Percentiles rank a stretch among this genome's conserved stretches.
Conservation (phyloP, 92 coral and sea anemone species). For the Palythoa grandiflora region DNA sequence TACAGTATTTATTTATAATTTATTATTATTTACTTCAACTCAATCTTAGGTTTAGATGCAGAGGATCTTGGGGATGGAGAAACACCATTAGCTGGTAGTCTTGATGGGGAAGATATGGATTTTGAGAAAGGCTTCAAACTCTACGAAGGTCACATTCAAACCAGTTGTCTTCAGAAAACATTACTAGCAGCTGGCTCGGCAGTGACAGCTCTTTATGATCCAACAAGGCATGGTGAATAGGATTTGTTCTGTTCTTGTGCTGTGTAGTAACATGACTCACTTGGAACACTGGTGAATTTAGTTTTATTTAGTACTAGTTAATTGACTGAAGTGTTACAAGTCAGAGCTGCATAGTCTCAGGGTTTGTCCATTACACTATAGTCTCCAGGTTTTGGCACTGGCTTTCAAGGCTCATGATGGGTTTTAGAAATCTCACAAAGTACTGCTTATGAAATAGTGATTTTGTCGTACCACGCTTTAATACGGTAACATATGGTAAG, state of each 20-base stretch:
- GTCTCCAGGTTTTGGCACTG: too few relatives aligned
- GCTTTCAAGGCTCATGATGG: too few relatives aligned
- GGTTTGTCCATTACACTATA: too few relatives aligned
- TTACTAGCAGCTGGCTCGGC: slow-evolving; percentile 90
- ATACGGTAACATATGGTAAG: too few relatives aligned
- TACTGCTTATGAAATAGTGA: too few relatives aligned
- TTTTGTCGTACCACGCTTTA: too few relatives aligned
- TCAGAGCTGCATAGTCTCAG: too few relatives aligned
- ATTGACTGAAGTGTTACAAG: too few relatives aligned
- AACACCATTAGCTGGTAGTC: background rate
- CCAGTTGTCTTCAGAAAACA: slow-evolving; percentile 77
- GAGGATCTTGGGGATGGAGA: slow-evolving; percentile 6
- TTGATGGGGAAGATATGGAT: slow-evolving; percentile 3
- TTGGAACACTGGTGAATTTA: background rate
- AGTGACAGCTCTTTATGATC: slow-evolving; percentile 83
- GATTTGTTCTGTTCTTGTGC: background rate
- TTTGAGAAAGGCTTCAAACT: slow-evolving; percentile 55
- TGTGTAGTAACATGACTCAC: background rate
- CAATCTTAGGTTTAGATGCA: background rate
- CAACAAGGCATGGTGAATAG: slow-evolving; percentile 82
- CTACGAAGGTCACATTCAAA: slow-evolving; percentile 85
- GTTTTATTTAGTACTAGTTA: too few relatives aligned
- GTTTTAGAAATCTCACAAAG: too few relatives aligned
- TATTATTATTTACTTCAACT: background rate
- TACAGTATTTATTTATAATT: too few relatives aligned